Conservation (phyloP, 2,113 vertebrate genomes). For the Felis catus region DNA sequence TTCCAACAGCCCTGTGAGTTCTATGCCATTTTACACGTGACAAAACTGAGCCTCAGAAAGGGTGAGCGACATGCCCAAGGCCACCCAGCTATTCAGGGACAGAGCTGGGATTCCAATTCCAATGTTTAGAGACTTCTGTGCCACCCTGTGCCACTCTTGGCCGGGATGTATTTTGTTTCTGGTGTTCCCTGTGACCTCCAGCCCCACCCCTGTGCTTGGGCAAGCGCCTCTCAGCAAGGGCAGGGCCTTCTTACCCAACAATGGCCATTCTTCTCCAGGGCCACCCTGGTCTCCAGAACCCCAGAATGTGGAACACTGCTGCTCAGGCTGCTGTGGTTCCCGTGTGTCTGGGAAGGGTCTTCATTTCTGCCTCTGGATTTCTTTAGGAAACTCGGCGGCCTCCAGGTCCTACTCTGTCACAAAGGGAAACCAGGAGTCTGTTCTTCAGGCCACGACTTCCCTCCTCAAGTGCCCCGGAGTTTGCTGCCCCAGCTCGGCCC, state of each 20-base stretch:
- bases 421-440: not conserved
- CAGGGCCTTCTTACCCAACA: constrained; percentile 61
- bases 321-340: not conserved
- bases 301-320: constrained; percentile 33
- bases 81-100: not conserved
- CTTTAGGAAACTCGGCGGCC: not conserved
- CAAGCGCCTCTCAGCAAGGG: no score
- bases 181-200: not conserved
- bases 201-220: no score
- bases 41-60: not conserved
- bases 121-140: not conserved
- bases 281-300: not conserved
- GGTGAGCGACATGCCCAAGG: not conserved
- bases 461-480: not conserved
- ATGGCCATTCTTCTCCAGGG: constrained; percentile 47
- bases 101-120: not conserved
- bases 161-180: not conserved
- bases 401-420: not conserved
- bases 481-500: not conserved
- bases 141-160: not conserved
- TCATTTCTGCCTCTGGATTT: not conserved
- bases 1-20: not conserved
- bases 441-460: not conserved
- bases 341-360: not conserved
- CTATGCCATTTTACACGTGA: not conserved